These are phyloP conservation scores for Philopotamus ludificatus DNA, from an alignment of 1,140 invertebrate genomes.

Conservation along the genomic window DNA sequence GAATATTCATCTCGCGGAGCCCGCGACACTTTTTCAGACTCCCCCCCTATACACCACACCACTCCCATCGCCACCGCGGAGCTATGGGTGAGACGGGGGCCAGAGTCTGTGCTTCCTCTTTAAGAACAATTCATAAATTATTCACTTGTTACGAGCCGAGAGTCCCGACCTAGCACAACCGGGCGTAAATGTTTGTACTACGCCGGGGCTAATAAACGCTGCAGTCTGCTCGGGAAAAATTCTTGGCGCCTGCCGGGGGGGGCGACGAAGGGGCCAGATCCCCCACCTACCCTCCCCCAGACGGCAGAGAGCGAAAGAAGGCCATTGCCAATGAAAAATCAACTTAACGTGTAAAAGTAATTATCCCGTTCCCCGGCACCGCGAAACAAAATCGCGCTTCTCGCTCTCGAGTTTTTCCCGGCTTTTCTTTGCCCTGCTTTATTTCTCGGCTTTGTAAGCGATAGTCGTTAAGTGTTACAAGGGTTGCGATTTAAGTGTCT, in stretches of 20 bases:
- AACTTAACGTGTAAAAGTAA: slow-evolving; percentile 37
- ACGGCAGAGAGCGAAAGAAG: slow-evolving; percentile 29
- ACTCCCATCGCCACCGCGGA: no score
- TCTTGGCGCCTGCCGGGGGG: neutral
- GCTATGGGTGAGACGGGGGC: no score
- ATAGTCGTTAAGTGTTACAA: slow-evolving; percentile 24
- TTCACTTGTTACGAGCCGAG: slow-evolving; percentile 25
- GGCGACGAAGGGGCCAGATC: slow-evolving; percentile 15
- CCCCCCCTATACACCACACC: no score
- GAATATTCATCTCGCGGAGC: slow-evolving; percentile 5
- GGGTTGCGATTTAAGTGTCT: no score
- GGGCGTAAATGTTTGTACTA: slow-evolving; percentile 29
- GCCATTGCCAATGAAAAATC: slow-evolving; percentile 37
- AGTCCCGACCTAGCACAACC: slow-evolving; percentile 24
- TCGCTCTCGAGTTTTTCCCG: slow-evolving; percentile 7
- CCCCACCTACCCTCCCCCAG: no score
- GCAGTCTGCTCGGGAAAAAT: slow-evolving; percentile 28
- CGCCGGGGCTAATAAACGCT: slow-evolving; percentile 33
- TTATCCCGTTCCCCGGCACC: slow-evolving; percentile 29
- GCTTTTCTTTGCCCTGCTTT: slow-evolving; percentile 3
- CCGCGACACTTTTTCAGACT: neutral
- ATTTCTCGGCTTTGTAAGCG: slow-evolving; percentile 26
- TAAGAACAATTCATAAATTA: slow-evolving; percentile 37
- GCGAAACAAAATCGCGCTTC: slow-evolving; percentile 2
- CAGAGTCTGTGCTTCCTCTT: slow-evolving; percentile 9